A percentile compares a stretch with the other conserved stretches of the same genome.
Conservation (phyloP, 2,113 vertebrate species). For the Coreoperca whiteheadi region DNA sequence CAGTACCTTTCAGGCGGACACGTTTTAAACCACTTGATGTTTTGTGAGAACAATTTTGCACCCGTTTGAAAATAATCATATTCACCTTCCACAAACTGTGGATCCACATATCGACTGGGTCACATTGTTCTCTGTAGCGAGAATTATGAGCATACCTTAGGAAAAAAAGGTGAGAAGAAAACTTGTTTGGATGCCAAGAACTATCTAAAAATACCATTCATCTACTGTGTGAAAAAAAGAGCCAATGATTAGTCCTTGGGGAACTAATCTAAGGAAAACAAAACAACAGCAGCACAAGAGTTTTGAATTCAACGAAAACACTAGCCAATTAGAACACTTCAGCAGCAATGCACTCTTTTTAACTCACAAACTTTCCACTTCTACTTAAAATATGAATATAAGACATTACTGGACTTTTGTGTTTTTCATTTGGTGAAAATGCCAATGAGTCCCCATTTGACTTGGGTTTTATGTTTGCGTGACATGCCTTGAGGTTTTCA, state of each 20-base stretch:
- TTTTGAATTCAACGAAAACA: slow-evolving; percentile 27
- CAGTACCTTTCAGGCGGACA: slow-evolving; percentile 1
- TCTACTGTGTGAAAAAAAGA: slow-evolving; percentile 31
- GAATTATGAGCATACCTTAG: slow-evolving; percentile 7
- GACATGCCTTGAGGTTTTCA: slow-evolving; percentile 37
- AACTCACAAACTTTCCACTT: slow-evolving; percentile 16
- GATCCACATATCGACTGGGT: background rate
- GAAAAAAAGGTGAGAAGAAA: slow-evolving; percentile 9
- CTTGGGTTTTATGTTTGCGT: slow-evolving; percentile 33
- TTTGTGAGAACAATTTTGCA: slow-evolving; percentile 38
- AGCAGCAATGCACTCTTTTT: background rate
- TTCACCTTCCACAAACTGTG: slow-evolving; percentile 18
- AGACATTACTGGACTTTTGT: slow-evolving; percentile 1
- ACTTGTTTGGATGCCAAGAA: slow-evolving; percentile 20
- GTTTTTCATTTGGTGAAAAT: slow-evolving; percentile 13
- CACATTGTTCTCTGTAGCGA: slow-evolving; percentile 15
- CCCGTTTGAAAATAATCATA: slow-evolving; percentile 6
- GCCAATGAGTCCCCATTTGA: slow-evolving; percentile 44
- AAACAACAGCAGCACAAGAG: background rate
- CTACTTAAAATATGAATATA: background rate
- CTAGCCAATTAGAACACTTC: slow-evolving; percentile 20
- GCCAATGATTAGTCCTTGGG: slow-evolving; percentile 27
- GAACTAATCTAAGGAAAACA: slow-evolving; percentile 41
- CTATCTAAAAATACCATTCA: slow-evolving; percentile 33
- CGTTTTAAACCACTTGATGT: slow-evolving; percentile 1